Conservation (phyloP, 2,797 vertebrate genomes). For the Manis crassicaudata region DNA sequence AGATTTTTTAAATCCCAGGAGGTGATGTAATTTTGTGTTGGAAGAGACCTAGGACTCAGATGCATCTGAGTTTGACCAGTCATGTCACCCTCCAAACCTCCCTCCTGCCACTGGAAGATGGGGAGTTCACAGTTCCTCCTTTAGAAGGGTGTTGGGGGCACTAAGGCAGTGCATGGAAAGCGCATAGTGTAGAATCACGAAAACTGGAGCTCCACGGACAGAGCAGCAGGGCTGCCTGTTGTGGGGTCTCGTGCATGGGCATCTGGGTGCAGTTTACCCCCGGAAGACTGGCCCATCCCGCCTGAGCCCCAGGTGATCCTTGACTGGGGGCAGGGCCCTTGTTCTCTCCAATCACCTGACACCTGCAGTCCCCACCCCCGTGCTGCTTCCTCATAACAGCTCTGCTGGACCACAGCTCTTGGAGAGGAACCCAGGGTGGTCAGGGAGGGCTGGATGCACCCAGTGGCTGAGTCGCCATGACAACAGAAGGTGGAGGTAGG, state of each 20-base stretch:
- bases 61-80: neutral
- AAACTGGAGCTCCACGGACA: rapidly evolving
- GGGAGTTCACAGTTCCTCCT: neutral
- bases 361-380: constrained; percentile 54
- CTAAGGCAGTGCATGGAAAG: neutral
- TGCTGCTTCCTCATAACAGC: constrained; percentile 36
- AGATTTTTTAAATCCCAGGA: neutral
- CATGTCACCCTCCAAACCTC: too few species aligned
- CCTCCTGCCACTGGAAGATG: neutral
- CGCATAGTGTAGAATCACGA: neutral
- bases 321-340: neutral
- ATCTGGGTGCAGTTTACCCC: neutral
- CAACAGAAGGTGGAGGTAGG: constrained; percentile 74
- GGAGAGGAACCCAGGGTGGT: constrained; percentile 42
- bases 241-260: rapidly evolving
- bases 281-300: neutral
- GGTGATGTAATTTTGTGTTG: neutral
- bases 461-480: constrained; percentile 67
- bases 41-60: neutral
- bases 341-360: constrained; percentile 29
- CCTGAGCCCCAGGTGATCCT: neutral
- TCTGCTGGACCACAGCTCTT: constrained; percentile 46
- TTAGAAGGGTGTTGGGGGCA: neutral
- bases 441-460: constrained; percentile 59
- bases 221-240: neutral